A percentile compares a stretch with the other conserved stretches of the same genome.
These are phyloP conservation scores for Platorchestia sp. DNA, from an alignment of 1,140 invertebrate genomes.

Conservation along the genomic window DNA sequence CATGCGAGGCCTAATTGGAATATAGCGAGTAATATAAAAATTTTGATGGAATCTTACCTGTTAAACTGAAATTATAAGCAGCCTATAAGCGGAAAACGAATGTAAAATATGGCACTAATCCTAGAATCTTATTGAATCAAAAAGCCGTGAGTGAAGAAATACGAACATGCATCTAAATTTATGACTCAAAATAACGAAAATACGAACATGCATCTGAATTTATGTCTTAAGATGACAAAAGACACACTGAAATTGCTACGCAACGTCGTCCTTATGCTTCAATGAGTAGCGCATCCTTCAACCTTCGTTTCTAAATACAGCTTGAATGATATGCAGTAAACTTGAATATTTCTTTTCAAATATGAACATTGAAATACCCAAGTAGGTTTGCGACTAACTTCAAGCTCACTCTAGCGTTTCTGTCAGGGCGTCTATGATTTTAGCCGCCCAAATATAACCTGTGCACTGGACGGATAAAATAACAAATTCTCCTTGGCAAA, in stretches of 20 bases:
- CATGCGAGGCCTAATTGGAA: neutral
- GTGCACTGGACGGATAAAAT: no score
- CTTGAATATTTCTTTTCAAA: neutral
- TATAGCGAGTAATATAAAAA: neutral
- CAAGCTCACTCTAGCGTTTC: neutral
- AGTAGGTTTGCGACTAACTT: neutral
- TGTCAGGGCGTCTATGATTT: neutral
- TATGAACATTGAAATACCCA: neutral
- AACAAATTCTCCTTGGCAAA: no score
- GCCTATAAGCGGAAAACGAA: neutral
- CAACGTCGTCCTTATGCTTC: neutral
- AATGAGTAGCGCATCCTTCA: neutral
- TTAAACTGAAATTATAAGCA: neutral
- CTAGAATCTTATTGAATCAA: no score
- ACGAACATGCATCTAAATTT: neutral
- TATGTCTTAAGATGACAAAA: neutral
- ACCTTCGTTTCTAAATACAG: neutral
- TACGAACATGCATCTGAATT: neutral
- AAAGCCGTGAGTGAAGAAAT: no score
- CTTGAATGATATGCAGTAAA: neutral
- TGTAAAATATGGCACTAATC: no score
- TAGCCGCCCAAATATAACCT: no score
- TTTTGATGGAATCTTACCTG: neutral
- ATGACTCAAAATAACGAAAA: neutral
- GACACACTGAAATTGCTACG: neutral